Base-by-base conservation (phyloP, 2,113 vertebrate species). In the Podarcis cretensis region DNA sequence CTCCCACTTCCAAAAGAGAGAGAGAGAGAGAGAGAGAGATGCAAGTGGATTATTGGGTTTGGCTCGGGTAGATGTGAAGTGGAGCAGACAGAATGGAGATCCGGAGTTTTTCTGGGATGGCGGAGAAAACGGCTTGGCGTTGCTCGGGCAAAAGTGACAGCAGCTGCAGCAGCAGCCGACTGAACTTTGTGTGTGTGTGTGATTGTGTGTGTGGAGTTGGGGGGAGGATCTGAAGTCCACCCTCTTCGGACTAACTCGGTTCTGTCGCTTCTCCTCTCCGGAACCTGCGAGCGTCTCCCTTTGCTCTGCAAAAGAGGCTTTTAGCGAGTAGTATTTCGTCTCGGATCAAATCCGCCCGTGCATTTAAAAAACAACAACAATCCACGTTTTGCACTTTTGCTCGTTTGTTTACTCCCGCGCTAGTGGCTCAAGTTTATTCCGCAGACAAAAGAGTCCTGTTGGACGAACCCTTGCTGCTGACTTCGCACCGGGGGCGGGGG, bases 131-230 rank as follows among this genome's bases (percentile, higher is more conserved):
- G 83, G 43, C 66, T 12, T 4, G 57, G 35, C 20, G 2, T 69
- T 7, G 30, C 13, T 71, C 21, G 27, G 89, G 91, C 90, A 90
- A 4, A 87, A 91, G 80, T 91, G 94, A 27, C 83, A 89, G 80
- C 35, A 76, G 69, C 73, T 88, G 90, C 83, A 89, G 80, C 40
- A 76, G 69, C 73, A 89, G 90, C 85, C 83, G 89, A 77, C 66
- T 87, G 73, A 18, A 12, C 40, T 21, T n/a, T 79, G 37, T 37
- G 21, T 69, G 23, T 30, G 68, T 69, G 68, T 48, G 43, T 48
- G 43, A 9, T 18, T 3, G 35, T 4, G 75, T 3, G 21, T 18
- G 23, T 54, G 48, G 10, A 54, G 48, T 54, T 54, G 48, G 21
- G 78, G 81, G 75, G 1, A 63, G 66, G 79, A 25, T 20, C 5